Conservation (phyloP, 2,797 vertebrate species). For the Hyperoplus lanceolatus region DNA sequence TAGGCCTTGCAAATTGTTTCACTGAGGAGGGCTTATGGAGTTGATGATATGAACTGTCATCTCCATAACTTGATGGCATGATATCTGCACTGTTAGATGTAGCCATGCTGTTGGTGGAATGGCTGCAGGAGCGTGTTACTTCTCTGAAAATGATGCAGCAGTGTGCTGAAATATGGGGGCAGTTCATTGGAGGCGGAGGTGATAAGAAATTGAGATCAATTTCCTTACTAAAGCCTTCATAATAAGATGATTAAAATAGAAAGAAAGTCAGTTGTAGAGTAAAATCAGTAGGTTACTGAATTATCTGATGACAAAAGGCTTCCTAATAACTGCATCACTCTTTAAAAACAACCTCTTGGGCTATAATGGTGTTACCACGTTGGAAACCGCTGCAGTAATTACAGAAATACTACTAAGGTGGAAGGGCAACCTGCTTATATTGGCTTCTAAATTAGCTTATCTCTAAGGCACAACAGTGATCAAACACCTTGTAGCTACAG, state of each 20-base stretch:
- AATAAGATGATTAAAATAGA: slow-evolving; percentile 21
- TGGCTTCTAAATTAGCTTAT: slow-evolving; percentile 71
- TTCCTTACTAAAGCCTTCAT: slow-evolving; percentile 16
- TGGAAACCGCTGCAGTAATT: slow-evolving; percentile 65
- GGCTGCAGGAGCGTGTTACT: slow-evolving; percentile 33
- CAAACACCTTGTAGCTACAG: slow-evolving; percentile 65
- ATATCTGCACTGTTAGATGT: slow-evolving; percentile 62
- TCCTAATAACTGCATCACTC: slow-evolving; percentile 43
- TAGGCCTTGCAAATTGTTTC: slow-evolving; percentile 75
- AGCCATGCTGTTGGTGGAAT: slow-evolving; percentile 43
- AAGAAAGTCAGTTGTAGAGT: slow-evolving; percentile 24
- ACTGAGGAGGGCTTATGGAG: slow-evolving; percentile 68
- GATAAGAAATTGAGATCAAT: slow-evolving; percentile 46
- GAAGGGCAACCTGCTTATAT: slow-evolving; percentile 67
- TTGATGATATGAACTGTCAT: slow-evolving; percentile 78
- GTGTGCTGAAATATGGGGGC: slow-evolving; percentile 38
- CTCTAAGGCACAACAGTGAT: slow-evolving; percentile 65
- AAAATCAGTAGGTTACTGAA: slow-evolving; percentile 39
- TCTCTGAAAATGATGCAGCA: slow-evolving; percentile 41
- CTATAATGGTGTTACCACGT: slow-evolving; percentile 54
- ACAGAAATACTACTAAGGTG: slow-evolving; percentile 63
- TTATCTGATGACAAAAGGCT: slow-evolving; percentile 47
- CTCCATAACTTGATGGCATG: slow-evolving; percentile 74
- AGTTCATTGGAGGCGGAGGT: slow-evolving; percentile 39
- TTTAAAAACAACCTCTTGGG: slow-evolving; percentile 56